Evolutionary conservation across 2,888 invertebrate species (phyloP), one percentile per base, ranked within the genome.

Genomic region (Drosophila barbarae): DNA sequence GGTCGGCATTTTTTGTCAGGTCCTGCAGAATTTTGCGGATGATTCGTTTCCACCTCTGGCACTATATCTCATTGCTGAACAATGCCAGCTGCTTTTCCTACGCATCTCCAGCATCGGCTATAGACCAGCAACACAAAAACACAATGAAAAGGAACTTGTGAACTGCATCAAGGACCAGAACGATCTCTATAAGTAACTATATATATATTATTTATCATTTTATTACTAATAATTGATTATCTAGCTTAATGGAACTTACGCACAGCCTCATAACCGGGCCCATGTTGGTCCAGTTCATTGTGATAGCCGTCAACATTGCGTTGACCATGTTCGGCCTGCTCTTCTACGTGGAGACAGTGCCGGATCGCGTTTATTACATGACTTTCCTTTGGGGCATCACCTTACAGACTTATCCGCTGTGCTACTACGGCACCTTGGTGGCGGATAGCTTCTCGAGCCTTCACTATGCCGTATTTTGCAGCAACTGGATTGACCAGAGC

Each of bases 401-500:
- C 2, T 3, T 74, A 44, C 56, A 84, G 49, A 76, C 72, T 7
- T 76, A 69, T 28, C 80, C 83, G 0, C 21, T 66, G 0, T 80
- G 80, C 36, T 82, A 72, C 10, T 76, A 47, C 15, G 80, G 85
- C 23, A 70, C 71, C 2, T 2, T 65, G 5, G 49, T 73, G 10
- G 67, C 65, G 13, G 21, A 52, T 2, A 30, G 41, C 0, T 83
- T 83, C 8, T 36, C n/a, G 0, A 10, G 30, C 0, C 36, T 80
- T 10, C 77, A 72, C 21, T 60, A 50, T 1, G 83, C 77, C 0
- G 60, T 69, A 1, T 80, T 70, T 26, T 38, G 34, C 53, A 76
- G 85, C 63, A 85, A 85, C 34, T 80, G 80, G 80, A 42, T 57
- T 5, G 66, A 69, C 15, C 80, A 80, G 49, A 79, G 68, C n/a